Percentiles rank a stretch among this genome's conserved stretches.
Evolutionary conservation across 2,888 invertebrate species (phyloP).

Genomic region (Lampropteryx suffumata): DNA sequence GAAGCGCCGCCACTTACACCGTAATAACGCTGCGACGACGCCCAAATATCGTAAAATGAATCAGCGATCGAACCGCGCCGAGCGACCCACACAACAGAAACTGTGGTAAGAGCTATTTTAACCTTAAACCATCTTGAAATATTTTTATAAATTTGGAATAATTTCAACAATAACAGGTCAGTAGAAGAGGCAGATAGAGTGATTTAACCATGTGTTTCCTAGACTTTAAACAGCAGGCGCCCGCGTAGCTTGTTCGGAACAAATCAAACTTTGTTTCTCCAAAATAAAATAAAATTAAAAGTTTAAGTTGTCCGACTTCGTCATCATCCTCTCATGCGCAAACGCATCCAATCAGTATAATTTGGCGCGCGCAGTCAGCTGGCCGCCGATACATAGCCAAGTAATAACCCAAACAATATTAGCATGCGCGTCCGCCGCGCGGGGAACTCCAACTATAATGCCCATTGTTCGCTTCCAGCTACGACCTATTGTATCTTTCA

Average conservation of each 20-base stretch:
- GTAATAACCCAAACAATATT: slow-evolving; percentile 20
- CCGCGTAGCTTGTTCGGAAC: too few species aligned
- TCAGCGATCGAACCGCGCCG: slow-evolving; percentile 13
- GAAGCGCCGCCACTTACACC: slow-evolving; percentile 18
- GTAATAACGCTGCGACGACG: slow-evolving; percentile 11
- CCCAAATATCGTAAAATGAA: slow-evolving; percentile 16
- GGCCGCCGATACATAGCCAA: slow-evolving; percentile 9
- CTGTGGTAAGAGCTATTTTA: too few species aligned
- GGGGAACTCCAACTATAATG: slow-evolving; percentile 5
- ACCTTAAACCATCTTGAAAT: too few species aligned
- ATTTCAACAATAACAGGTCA: too few species aligned
- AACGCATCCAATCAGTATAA: slow-evolving; percentile 21
- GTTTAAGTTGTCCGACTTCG: background rate
- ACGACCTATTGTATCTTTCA: slow-evolving; percentile 13
- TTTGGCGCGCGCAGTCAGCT: slow-evolving; percentile 18
- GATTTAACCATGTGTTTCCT: too few species aligned
- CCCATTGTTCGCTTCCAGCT: slow-evolving; percentile 17
- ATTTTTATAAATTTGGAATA: too few species aligned
- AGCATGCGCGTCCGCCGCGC: slow-evolving; percentile 10
- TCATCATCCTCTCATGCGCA: background rate
- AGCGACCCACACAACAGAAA: background rate
- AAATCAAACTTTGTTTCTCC: too few species aligned
- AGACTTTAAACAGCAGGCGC: too few species aligned
- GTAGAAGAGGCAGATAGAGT: too few species aligned
- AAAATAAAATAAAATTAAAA: background rate